A percentile compares a stretch with the other conserved stretches of the same genome.
Conservation (phyloP, 92 coral and sea anemone genomes). For the Umimayanthus kanabou region DNA sequence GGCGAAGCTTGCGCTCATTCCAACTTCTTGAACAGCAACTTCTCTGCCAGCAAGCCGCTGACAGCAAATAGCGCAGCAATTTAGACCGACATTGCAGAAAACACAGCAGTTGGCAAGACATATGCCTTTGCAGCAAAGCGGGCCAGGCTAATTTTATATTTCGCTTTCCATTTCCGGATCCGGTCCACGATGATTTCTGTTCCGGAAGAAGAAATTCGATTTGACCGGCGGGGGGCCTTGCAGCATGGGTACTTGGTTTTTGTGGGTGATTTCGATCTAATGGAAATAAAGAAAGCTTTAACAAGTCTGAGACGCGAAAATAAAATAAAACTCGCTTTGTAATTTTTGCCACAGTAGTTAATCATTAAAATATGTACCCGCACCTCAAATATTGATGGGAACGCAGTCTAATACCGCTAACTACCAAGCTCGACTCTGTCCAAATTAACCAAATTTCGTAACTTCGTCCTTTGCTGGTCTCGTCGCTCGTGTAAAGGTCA, state of each 20-base stretch:
- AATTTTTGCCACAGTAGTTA: not conserved
- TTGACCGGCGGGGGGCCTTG: conserved; percentile 98
- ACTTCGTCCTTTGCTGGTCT: not conserved
- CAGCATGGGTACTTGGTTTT: conserved; percentile 97
- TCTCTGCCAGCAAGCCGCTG: not conserved
- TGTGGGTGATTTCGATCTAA: conserved; percentile 85
- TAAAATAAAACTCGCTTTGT: not conserved
- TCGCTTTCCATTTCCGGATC: conserved; percentile 87
- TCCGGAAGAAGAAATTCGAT: conserved; percentile 88
- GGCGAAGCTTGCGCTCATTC: not conserved
- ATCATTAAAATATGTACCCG: not conserved
- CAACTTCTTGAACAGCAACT: not conserved
- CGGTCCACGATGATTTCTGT: conserved; percentile 76
- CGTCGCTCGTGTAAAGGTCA: not conserved
- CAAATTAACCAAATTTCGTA: not conserved
- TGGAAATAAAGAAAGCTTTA: not conserved
- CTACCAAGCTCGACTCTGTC: not conserved
- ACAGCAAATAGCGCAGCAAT: conserved; percentile 9
- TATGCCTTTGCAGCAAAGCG: not conserved
- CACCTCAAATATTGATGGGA: not conserved
- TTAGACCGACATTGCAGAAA: not conserved
- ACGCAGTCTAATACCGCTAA: not conserved
- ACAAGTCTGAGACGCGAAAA: not conserved
- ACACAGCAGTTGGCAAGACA: conserved; percentile 5
- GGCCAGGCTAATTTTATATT: conserved; percentile 48